Evolutionary conservation across 2,888 invertebrate genomes (phyloP), one percentile per base, ranked within the genome.

Genomic region (Synergus umbraculus): DNA sequence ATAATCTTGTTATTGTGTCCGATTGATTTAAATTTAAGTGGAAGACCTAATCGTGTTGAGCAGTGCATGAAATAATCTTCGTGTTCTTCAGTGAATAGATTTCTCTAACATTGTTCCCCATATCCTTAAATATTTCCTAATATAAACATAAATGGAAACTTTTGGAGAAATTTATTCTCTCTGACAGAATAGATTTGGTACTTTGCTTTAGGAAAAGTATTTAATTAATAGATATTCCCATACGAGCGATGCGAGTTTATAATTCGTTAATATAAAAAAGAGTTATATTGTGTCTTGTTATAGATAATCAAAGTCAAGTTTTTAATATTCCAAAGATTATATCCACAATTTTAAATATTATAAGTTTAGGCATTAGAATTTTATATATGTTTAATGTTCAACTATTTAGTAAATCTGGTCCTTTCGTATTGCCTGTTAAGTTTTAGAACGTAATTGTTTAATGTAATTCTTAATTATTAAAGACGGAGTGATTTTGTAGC

Each of bases 351-450:
- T 22, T 22, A 46, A 46, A 22, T 46, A 29, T 15, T 37, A 1
- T 2, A 69, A 46, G 29, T 69, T 49, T 22, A 29, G 49, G 1
- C 46, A 69, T 15, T 49, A 49, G 8, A 69, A 29, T 69, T 69
- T 49, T 49, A 69, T 69, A 15, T 73, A 54, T 49, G 49, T 73
- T 49, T n/a, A n/a, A 73, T 58, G 54, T 58, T 73, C 58, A 7
- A 15, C 41, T 64, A 18, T 22, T 0, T 46, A 46, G 46, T 37
- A 54, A 18, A 69, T 22, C 22, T 69, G 29, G 29, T 46, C 46
- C 15, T 13, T 69, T 49, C 49, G 54, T n/a, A 10, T 12, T 49
- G 37, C 15, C 37, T 58, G 37, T 49, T 73, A 54, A 73, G 41
- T 73, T 73, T 54, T 73, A 73, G 37, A 54, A 58, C 10, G 29